These are phyloP conservation scores for Pristis pectinata DNA, from an alignment of 2,797 vertebrate species.

Conservation along the genomic window DNA sequence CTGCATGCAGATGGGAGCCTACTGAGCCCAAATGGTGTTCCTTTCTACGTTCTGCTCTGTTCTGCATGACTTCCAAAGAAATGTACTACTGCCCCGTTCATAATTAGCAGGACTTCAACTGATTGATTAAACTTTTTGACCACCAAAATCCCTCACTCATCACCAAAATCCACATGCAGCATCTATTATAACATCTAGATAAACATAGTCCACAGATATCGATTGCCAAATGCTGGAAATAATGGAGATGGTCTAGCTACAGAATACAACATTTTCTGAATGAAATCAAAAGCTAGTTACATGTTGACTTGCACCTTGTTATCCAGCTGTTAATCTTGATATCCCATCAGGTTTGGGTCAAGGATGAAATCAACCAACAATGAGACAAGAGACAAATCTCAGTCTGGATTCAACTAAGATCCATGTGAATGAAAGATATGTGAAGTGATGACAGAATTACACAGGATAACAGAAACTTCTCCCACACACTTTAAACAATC, in stretches of 20 bases:
- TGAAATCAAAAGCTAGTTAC: not conserved
- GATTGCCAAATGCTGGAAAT: not conserved
- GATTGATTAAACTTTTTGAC: not conserved
- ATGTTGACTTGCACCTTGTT: not conserved
- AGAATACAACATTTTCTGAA: not conserved
- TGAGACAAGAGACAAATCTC: not conserved
- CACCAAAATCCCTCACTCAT: not conserved
- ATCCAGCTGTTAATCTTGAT: no score
- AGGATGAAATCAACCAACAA: not conserved
- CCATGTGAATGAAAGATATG: not conserved
- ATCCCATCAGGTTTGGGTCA: not conserved
- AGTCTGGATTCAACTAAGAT: not conserved
- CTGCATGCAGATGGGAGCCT: conserved; percentile 10
- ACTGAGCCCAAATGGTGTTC: not conserved
- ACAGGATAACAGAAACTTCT: not conserved
- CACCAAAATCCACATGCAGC: conserved; percentile 7
- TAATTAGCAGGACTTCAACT: not conserved
- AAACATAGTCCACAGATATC: not conserved
- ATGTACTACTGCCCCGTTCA: not conserved
- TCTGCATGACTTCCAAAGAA: not conserved
- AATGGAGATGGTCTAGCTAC: not conserved
- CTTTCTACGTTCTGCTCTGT: not conserved
- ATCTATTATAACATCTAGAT: not conserved
- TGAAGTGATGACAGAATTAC: not conserved
- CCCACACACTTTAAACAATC: not conserved